Evolutionary conservation across 2,797 vertebrate species (phyloP), one percentile per base, ranked within the genome.

Genomic region (Nothura maculosa): DNA sequence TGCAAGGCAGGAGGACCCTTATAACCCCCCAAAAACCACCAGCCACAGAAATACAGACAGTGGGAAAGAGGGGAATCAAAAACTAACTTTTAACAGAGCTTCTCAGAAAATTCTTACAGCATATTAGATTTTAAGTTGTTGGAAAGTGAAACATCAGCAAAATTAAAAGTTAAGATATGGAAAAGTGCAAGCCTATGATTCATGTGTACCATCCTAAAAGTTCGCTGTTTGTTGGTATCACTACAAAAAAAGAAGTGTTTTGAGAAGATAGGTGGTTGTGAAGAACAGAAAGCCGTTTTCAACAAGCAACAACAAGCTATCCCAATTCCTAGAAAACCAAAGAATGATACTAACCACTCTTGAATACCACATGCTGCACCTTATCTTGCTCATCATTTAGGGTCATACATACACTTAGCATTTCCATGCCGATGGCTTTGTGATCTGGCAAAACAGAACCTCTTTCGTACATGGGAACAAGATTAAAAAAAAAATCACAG

Each of bases 281-380:
- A 82, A 77, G 40, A 87, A 20, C 48, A 92, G 45, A 93, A 90
- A 82, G 25, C 50, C 2, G 52, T 92, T 90, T 93, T 87, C 48
- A 87, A 66, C 83, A 83, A 38, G 43, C 48, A 87, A 87, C 32
- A 78, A 60, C 22, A 81, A 92, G 52, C 7, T 76, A 19, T 17
- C 84, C 13, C 19, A 12, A 54, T 73, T 64, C 24, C 2, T 2
- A 72, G 63, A 81, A 89, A 87, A 45, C 2, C 2, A 19, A 74
- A 64, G 84, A 70, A 57, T 17, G 0, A 80, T 61, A 64, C 9
- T 79, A 61, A 43, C 13, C 74, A 3, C 43, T 82, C 62, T 22
- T 72, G 45, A 90, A n/a, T 19, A 63, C 9, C 24, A 58, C 32
- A 84, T 9, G 28, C 24, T 30, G 28, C 86, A 87, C 14, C 7